phyloP scores from a whole-genome alignment of 2,888 invertebrate species.

The Drosophila mercatorum region DNA sequence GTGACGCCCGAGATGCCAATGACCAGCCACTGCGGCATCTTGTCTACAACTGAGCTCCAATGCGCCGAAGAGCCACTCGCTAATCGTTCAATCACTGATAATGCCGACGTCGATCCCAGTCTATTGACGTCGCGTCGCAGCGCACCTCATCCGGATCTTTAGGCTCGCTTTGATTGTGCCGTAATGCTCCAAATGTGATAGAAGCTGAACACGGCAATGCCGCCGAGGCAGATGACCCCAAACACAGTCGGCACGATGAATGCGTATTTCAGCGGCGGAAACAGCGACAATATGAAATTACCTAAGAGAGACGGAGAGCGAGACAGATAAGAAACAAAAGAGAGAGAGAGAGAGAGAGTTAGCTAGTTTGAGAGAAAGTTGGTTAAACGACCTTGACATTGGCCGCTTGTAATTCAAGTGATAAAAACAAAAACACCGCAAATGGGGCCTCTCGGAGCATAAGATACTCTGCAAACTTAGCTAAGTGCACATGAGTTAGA shows the following conservation, averaged over 20 bases:
- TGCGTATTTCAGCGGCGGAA: conserved; percentile 87
- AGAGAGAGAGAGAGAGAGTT: background rate
- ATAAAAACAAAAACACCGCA: background rate
- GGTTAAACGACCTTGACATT: conserved; percentile 53
- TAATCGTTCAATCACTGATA: conserved; percentile 46
- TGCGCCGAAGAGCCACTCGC: background rate
- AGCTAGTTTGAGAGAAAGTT: background rate
- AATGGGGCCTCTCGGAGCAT: background rate
- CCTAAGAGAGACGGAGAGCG: conserved; percentile 81
- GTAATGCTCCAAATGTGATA: conserved; percentile 85
- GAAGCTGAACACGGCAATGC: conserved; percentile 87
- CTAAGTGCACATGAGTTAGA: background rate
- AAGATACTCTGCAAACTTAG: background rate
- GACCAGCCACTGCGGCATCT: conserved; percentile 86
- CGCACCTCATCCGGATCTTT: conserved; percentile 15
- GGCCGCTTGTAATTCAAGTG: conserved; percentile 26
- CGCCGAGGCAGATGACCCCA: conserved; percentile 88
- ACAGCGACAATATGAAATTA: conserved; percentile 85
- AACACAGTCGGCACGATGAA: conserved; percentile 87
- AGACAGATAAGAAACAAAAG: conserved; percentile 7
- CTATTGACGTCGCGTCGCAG: conserved; percentile 17
- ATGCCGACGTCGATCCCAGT: conserved; percentile 28
- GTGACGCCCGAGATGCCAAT: conserved; percentile 92
- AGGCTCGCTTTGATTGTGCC: conserved; percentile 51
- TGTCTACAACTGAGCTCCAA: conserved; percentile 64